Conservation (phyloP, 1,140 invertebrate species). For the Drosophila ficusphila region DNA sequence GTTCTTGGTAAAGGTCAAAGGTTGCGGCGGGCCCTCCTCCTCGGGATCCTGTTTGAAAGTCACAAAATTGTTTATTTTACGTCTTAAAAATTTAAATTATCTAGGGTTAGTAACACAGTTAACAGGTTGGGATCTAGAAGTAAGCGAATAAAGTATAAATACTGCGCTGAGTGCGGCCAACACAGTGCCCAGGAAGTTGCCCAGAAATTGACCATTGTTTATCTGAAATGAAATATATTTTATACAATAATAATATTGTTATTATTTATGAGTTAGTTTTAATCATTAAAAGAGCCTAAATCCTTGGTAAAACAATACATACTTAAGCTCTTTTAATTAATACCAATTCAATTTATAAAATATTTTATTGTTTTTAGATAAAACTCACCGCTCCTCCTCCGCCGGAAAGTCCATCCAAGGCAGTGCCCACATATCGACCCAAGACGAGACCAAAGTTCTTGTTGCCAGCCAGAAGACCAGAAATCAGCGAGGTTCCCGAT, state of each 20-base stretch:
- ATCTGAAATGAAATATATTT: constrained; percentile 38
- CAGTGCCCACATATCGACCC: constrained; percentile 84
- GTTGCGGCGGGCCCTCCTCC: constrained; percentile 75
- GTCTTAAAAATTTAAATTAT: background rate
- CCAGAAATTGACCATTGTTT: constrained; percentile 84
- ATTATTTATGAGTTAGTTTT: no score
- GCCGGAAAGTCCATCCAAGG: constrained; percentile 85
- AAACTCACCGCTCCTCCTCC: constrained; percentile 85
- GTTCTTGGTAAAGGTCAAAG: constrained; percentile 69
- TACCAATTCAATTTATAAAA: no score
- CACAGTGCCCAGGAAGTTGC: constrained; percentile 83
- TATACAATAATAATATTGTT: no score
- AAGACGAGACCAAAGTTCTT: constrained; percentile 85
- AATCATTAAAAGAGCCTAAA: background rate
- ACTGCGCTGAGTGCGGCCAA: constrained; percentile 83
- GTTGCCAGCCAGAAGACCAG: constrained; percentile 82
- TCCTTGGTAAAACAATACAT: no score
- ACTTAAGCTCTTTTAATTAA: no score
- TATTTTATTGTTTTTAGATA: background rate
- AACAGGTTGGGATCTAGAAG: background rate
- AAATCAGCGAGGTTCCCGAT: constrained; percentile 75
- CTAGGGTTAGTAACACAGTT: constrained; percentile 53
- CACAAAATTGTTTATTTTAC: background rate
- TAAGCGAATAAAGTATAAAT: constrained; percentile 50
- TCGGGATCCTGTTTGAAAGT: constrained; percentile 71